phyloP scores from a whole-genome alignment of 2,888 invertebrate genomes.

The Ashinkailepas kermadecensis region DNA sequence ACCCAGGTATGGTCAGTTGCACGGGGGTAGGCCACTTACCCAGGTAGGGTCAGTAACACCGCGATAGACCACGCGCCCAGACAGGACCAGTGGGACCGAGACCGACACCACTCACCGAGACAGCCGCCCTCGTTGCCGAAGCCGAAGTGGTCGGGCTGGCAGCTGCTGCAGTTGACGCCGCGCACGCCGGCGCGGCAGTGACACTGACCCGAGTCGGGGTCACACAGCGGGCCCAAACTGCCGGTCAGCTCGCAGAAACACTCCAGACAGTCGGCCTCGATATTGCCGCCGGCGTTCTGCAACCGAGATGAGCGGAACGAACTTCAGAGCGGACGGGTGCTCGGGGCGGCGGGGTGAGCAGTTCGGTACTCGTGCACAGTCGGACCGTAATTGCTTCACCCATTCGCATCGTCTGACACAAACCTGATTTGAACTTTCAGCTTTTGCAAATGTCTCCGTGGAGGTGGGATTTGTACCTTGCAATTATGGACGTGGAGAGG shows the following conservation, averaged over 20 bases:
- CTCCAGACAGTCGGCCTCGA: conserved; percentile 28
- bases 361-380: too few species aligned
- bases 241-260: conserved; percentile 31
- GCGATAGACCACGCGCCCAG: too few species aligned
- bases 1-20: too few species aligned
- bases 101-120: conserved; percentile 28
- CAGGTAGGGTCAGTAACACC: too few species aligned
- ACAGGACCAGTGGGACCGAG: too few species aligned
- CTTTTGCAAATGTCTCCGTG: too few species aligned
- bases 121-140: conserved; percentile 29
- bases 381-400: background rate
- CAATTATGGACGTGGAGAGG: too few species aligned
- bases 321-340: too few species aligned
- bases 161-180: conserved; percentile 45
- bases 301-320: too few species aligned
- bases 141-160: conserved; percentile 36
- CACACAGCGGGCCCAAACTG: conserved; percentile 43
- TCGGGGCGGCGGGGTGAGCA: too few species aligned
- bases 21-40: too few species aligned
- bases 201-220: conserved; percentile 47
- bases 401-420: background rate
- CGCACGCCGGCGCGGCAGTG: conserved; percentile 47
- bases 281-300: conserved; percentile 12
- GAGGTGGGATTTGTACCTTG: too few species aligned
- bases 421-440: background rate